phyloP scores from a whole-genome alignment of 2,113 vertebrate genomes.

The Amphiprion percula region DNA sequence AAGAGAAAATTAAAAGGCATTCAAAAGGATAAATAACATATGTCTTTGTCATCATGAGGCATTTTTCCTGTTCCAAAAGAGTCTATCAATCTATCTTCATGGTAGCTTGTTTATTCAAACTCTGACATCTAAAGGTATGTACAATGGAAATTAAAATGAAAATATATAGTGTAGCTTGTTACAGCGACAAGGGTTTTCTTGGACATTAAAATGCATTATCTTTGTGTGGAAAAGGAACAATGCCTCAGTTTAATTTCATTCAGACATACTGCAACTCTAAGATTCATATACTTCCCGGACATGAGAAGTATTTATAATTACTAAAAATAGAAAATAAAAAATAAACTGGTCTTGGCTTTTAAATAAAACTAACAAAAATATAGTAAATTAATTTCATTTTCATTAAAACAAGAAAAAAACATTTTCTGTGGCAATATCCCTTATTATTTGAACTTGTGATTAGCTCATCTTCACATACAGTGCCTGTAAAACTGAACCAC shows the following conservation, averaged over 20 bases:
- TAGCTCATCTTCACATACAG: constrained; percentile 82
- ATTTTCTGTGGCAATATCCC: constrained; percentile 88
- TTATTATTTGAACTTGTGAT: constrained; percentile 82
- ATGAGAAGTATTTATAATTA: constrained; percentile 82
- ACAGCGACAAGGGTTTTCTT: constrained; percentile 72
- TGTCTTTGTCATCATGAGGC: constrained; percentile 89
- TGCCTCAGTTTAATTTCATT: constrained; percentile 84
- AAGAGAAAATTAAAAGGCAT: constrained; percentile 93
- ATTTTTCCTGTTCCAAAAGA: constrained; percentile 84
- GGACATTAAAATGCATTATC: constrained; percentile 73
- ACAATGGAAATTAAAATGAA: constrained; percentile 79
- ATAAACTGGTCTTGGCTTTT: constrained; percentile 88
- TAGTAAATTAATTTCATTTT: constrained; percentile 85
- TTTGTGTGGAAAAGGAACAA: constrained; percentile 84
- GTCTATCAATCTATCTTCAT: constrained; percentile 60
- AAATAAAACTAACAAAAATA: constrained; percentile 89
- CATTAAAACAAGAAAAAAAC: constrained; percentile 86
- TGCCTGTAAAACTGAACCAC: constrained; percentile 88
- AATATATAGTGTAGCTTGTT: constrained; percentile 75
- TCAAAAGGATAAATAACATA: constrained; percentile 89
- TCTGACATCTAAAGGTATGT: constrained; percentile 83
- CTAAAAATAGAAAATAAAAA: constrained; percentile 88
- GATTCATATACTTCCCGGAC: constrained; percentile 81
- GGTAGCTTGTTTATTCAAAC: constrained; percentile 77
- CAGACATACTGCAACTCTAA: constrained; percentile 84